These are phyloP conservation scores for Aselliscus stoliczkanus DNA, from an alignment of 2,797 vertebrate species.

Conservation along the genomic window DNA sequence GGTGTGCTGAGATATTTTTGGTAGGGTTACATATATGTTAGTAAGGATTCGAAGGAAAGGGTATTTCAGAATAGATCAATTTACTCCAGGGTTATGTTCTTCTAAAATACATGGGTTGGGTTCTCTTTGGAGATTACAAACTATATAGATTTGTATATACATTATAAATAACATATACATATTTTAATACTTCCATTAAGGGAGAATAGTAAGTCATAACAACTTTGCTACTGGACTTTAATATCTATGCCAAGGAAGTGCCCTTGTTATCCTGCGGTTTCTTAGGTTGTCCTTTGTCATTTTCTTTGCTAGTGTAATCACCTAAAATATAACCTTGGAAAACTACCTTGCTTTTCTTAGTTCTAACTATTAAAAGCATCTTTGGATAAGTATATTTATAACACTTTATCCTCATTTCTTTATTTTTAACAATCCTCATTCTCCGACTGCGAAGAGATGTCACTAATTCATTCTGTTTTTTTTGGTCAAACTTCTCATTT, in stretches of 20 bases:
- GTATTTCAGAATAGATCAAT: background rate
- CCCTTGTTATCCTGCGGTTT: background rate
- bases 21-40: background rate
- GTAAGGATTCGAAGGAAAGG: background rate
- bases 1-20: background rate
- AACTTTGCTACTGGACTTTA: slow-evolving; percentile 31
- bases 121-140: slow-evolving; percentile 26
- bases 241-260: slow-evolving; percentile 37
- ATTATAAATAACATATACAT: slow-evolving; percentile 70
- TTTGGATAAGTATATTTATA: background rate
- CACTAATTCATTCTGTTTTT: background rate
- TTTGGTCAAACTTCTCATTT: background rate
- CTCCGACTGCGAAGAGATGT: background rate
- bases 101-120: background rate
- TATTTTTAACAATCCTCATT: background rate
- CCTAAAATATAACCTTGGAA: slow-evolving; percentile 17
- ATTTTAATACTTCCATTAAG: slow-evolving; percentile 74
- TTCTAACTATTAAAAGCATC: background rate
- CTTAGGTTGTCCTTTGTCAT: background rate
- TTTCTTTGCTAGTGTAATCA: slow-evolving; percentile 27
- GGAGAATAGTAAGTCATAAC: slow-evolving; percentile 60
- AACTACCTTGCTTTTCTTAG: slow-evolving; percentile 10
- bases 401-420: background rate
- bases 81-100: background rate
- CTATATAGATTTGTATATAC: slow-evolving; percentile 43